A percentile compares a stretch with the other conserved stretches of the same genome.
Conservation (phyloP, 2,888 invertebrate genomes). For the Barypeithes pellucidus region DNA sequence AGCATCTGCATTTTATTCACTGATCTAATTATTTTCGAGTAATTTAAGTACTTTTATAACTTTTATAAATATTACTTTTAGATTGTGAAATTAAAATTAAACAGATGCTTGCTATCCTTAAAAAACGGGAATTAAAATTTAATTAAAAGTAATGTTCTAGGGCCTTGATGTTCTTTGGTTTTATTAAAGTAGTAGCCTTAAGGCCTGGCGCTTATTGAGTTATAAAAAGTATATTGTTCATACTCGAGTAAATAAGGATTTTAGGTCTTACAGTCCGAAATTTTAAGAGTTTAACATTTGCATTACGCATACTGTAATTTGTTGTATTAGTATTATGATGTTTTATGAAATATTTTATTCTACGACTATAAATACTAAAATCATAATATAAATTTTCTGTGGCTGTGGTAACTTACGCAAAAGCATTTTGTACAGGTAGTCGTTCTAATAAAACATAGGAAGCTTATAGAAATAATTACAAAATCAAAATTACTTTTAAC, state of each 20-base stretch:
- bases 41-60: slow-evolving; percentile 14
- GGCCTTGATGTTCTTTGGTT: slow-evolving; percentile 23
- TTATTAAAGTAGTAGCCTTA: slow-evolving; percentile 16
- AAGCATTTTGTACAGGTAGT: no score
- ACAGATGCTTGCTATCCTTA: slow-evolving; percentile 17
- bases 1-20: not conserved
- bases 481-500: no score
- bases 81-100: slow-evolving; percentile 23
- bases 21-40: slow-evolving; percentile 10
- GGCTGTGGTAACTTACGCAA: no score
- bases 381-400: no score
- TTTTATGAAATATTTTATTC: no score
- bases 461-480: no score
- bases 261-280: no score
- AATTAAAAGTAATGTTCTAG: slow-evolving; percentile 22
- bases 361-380: no score
- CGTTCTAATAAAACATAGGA: no score
- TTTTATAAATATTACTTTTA: slow-evolving; percentile 14
- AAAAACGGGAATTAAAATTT: slow-evolving; percentile 25
- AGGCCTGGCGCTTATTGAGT: slow-evolving; percentile 11
- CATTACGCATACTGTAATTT: no score
- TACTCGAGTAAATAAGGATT: not conserved
- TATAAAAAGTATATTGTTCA: slow-evolving; percentile 10
- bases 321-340: no score
- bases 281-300: no score